Percentiles rank a stretch among this genome's conserved stretches.
Conservation (phyloP, 2,888 invertebrate species). For the Scrobipalpa atriplicella region DNA sequence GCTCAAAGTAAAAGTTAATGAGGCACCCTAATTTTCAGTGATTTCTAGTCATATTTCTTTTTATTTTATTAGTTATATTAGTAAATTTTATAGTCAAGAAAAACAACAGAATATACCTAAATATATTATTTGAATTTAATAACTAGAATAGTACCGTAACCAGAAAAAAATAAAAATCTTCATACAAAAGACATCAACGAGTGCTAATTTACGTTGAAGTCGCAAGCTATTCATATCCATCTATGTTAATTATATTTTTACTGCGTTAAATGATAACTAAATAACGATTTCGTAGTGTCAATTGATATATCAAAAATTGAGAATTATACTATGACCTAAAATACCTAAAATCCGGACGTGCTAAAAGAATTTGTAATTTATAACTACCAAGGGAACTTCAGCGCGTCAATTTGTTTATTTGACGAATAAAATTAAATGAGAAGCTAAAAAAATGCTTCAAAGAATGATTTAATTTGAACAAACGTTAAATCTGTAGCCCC, state of each 20-base stretch:
- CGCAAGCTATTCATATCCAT: not conserved
- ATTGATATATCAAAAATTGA: too few relatives aligned
- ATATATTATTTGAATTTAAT: not conserved
- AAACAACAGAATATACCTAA: not conserved
- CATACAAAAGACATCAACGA: slow-evolving; percentile 15
- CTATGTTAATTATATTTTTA: not conserved
- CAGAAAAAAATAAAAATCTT: not conserved
- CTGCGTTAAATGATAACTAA: not conserved
- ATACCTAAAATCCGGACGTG: too few relatives aligned
- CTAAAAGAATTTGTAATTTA: too few relatives aligned
- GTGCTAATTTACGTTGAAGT: not conserved
- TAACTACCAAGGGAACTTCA: too few relatives aligned
- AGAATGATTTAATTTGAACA: not conserved
- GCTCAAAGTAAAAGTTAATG: not conserved
- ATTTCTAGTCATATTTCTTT: too few relatives aligned
- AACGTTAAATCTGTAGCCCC: too few relatives aligned
- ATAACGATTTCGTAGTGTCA: not conserved
- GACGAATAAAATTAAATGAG: not conserved
- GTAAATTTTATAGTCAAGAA: not conserved
- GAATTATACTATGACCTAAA: too few relatives aligned
- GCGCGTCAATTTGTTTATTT: too few relatives aligned
- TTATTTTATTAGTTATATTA: not conserved
- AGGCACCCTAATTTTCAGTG: too few relatives aligned
- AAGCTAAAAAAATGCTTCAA: not conserved
- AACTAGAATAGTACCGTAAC: not conserved